Evolutionary conservation across 2,797 vertebrate species (phyloP).

Genomic region (Limosa lapponica): DNA sequence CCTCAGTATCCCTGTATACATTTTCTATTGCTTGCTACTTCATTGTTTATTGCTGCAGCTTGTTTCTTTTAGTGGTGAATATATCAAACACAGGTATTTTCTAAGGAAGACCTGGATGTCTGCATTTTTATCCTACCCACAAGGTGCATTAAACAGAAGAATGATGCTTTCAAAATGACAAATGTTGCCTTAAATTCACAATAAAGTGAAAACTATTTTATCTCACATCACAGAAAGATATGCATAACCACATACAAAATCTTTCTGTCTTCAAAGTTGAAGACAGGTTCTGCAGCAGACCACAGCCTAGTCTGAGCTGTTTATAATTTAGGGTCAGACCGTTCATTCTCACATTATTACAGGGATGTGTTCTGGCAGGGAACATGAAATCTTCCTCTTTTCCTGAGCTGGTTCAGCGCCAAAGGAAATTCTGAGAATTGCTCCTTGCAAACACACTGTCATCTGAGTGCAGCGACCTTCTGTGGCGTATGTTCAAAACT

Average conservation of each 20-base stretch:
- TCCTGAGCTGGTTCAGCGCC: slow-evolving; percentile 9
- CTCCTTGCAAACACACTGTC: slow-evolving; percentile 42
- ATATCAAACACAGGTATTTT: background rate
- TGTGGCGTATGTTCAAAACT: background rate
- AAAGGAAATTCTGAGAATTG: slow-evolving; percentile 53
- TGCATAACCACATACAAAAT: background rate
- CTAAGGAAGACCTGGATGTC: background rate
- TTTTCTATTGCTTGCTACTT: background rate
- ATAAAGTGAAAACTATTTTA: background rate
- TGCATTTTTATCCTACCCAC: background rate
- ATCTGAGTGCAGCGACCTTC: slow-evolving; percentile 5
- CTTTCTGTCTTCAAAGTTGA: slow-evolving; percentile 10
- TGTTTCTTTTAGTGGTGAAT: background rate
- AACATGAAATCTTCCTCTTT: slow-evolving; percentile 38
- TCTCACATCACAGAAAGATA: background rate
- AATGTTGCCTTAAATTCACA: background rate
- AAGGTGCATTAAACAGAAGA: background rate
- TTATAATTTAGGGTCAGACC: slow-evolving; percentile 39
- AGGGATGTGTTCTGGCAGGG: slow-evolving; percentile 25
- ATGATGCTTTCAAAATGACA: background rate
- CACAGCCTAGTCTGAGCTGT: slow-evolving; percentile 19
- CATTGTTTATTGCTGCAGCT: background rate
- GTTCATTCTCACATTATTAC: slow-evolving; percentile 48
- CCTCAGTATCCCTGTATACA: background rate
- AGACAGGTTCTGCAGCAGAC: background rate